A percentile compares a stretch with the other conserved stretches of the same genome.
These are phyloP conservation scores for Megalonaias nervosa DNA, from an alignment of 1,140 invertebrate genomes.

Conservation along the genomic window DNA sequence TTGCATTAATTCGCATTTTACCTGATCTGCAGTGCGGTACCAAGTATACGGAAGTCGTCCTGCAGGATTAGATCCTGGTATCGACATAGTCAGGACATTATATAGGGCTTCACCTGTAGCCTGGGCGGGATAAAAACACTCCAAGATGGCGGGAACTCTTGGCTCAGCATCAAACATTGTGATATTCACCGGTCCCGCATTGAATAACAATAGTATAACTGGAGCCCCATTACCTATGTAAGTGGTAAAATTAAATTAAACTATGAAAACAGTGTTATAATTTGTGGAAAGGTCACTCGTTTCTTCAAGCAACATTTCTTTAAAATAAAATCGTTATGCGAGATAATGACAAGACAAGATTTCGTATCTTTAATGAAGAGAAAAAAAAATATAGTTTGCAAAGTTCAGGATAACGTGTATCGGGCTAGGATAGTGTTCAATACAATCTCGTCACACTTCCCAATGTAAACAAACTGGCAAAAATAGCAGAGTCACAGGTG, in stretches of 20 bases:
- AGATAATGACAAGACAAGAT: too few relatives aligned
- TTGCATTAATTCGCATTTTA: slow-evolving; percentile 7
- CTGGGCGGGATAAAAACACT: slow-evolving; percentile 67
- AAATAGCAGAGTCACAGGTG: too few relatives aligned
- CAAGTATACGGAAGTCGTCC: slow-evolving; percentile 64
- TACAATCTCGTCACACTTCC: too few relatives aligned
- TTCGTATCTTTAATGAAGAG: too few relatives aligned
- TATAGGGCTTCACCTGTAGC: slow-evolving; percentile 59
- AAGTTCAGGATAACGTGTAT: too few relatives aligned
- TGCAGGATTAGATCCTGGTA: slow-evolving; percentile 52
- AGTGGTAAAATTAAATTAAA: not conserved
- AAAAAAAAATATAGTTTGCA: too few relatives aligned
- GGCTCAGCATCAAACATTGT: slow-evolving; percentile 26
- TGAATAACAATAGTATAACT: slow-evolving; percentile 64
- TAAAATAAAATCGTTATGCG: not conserved
- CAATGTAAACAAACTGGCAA: too few relatives aligned
- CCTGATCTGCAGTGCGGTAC: slow-evolving; percentile 51
- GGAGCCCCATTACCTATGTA: slow-evolving; percentile 14
- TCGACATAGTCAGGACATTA: slow-evolving; percentile 48
- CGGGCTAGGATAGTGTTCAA: too few relatives aligned
- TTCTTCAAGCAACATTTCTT: not conserved
- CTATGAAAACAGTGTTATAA: not conserved
- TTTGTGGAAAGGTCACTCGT: not conserved
- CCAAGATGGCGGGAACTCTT: slow-evolving; percentile 56
- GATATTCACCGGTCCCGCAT: slow-evolving; percentile 65